Conservation (phyloP, 2,888 invertebrate genomes). For the Blomia tropicalis region DNA sequence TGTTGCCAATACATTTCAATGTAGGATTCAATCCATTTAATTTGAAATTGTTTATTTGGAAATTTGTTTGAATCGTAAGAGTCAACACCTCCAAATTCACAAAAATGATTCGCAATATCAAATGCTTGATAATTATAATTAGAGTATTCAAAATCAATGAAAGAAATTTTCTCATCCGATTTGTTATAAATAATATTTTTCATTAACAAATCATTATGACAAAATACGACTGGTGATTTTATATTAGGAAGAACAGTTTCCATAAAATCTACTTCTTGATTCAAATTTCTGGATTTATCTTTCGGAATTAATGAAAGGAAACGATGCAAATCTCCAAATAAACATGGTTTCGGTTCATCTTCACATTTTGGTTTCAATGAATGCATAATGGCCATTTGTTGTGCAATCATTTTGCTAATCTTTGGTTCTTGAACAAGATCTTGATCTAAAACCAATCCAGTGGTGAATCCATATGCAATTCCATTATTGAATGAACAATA, state of each 20-base stretch:
- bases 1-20: constrained; percentile 43
- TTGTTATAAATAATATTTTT: constrained; percentile 78
- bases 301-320: not conserved
- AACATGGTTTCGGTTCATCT: no score
- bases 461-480: constrained; percentile 60
- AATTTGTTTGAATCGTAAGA: constrained; percentile 51
- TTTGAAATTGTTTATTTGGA: constrained; percentile 60
- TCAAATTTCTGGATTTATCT: constrained; percentile 39
- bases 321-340: no score
- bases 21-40: constrained; percentile 61
- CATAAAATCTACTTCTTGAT: constrained; percentile 51
- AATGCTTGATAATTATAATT: constrained; percentile 81
- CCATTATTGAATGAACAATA: constrained; percentile 87
- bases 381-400: constrained; percentile 49
- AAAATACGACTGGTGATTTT: constrained; percentile 64
- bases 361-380: constrained; percentile 34
- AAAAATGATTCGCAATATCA: constrained; percentile 95
- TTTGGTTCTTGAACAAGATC: constrained; percentile 43
- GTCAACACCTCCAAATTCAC: constrained; percentile 77
- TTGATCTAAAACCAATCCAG: constrained; percentile 57
- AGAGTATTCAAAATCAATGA: constrained; percentile 96
- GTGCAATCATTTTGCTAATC: constrained; percentile 43
- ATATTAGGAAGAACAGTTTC: constrained; percentile 38
- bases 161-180: constrained; percentile 46
- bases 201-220: constrained; percentile 89